phyloP scores from a whole-genome alignment of 2,888 invertebrate genomes.

The Fragum sueziense region DNA sequence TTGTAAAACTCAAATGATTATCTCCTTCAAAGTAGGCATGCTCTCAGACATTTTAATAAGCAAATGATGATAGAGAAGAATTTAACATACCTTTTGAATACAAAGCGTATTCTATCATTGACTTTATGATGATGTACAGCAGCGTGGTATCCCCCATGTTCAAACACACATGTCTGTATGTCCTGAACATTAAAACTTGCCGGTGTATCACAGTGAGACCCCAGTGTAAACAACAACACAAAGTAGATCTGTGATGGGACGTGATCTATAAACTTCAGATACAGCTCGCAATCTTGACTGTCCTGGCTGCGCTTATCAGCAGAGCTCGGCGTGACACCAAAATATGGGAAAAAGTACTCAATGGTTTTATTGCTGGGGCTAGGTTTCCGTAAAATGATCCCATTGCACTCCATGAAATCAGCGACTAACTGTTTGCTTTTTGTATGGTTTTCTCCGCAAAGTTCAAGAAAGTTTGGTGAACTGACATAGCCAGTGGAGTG shows the following conservation, averaged over 20 bases:
- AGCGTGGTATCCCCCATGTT: constrained; percentile 52
- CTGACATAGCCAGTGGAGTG: constrained; percentile 57
- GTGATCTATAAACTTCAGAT: constrained; percentile 58
- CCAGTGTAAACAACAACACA: constrained; percentile 54
- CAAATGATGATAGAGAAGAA: neutral
- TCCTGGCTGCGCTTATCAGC: constrained; percentile 28
- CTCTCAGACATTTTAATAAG: neutral
- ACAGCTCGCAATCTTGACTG: constrained; percentile 53
- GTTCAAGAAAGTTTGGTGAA: constrained; percentile 34
- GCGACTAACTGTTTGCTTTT: constrained; percentile 34
- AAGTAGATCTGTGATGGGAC: constrained; percentile 60
- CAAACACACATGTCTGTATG: constrained; percentile 44
- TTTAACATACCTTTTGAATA: constrained; percentile 53
- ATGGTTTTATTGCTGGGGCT: neutral
- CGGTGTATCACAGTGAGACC: constrained; percentile 36
- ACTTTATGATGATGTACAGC: constrained; percentile 60
- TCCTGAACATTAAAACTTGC: constrained; percentile 47
- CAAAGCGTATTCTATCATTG: constrained; percentile 63
- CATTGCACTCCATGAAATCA: constrained; percentile 59
- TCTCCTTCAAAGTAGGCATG: too few relatives aligned
- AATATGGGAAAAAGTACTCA: constrained; percentile 65
- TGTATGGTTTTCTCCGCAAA: constrained; percentile 20
- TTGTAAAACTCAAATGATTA: too few relatives aligned
- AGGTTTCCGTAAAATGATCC: constrained; percentile 57
- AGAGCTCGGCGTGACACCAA: constrained; percentile 45